Base-by-base conservation (phyloP, 2,888 invertebrate species). In the Tortricodes alternella region DNA sequence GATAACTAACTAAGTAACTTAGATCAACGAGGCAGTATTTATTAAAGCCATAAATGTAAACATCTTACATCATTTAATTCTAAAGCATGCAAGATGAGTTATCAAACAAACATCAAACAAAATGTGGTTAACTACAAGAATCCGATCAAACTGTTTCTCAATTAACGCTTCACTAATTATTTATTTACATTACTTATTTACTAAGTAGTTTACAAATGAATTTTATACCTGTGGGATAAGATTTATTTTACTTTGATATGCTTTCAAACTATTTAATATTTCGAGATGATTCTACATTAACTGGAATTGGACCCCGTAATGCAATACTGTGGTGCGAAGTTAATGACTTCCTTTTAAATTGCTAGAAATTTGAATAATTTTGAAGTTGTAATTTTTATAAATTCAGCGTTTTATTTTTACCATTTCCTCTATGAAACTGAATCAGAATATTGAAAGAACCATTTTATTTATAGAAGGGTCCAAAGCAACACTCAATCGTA, bases 181-280 rank as follows among this genome's bases (percentile, higher is more conserved):
- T 53, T 46, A 46, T 53, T 13, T 55, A 55, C 41, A 48, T 35
- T 43, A 18, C 34, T 7, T 18, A 37, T 15, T 44, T 35, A 32
- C 46, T 46, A 19, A 35, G 15, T 11, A 24, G 23, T 27, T 46
- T 13, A 35, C 9, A 34, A 48, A 49, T 4, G 23, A 35, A 21
- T 18, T 24, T 41, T 7, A 32, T 23, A 48, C 4, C 19, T 48
- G 35, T 11, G 55, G 41, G 24, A 19, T 43, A 35, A 24, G 8
- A 48, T 24, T 53, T 39, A 46, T 11, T 48, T 53, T 24, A 39
- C 15, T 27, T 48, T 55, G 55, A 55, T 55, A 55, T 55, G 55
- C 55, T 49, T 53, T 32, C 19, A 35, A 48, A 48, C 13, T 53
- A 48, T 41, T 24, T 27, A 19, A 41, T 48, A 48, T 19, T 29